phyloP scores from a whole-genome alignment of 2,888 invertebrate genomes.

The Pecten maximus region DNA sequence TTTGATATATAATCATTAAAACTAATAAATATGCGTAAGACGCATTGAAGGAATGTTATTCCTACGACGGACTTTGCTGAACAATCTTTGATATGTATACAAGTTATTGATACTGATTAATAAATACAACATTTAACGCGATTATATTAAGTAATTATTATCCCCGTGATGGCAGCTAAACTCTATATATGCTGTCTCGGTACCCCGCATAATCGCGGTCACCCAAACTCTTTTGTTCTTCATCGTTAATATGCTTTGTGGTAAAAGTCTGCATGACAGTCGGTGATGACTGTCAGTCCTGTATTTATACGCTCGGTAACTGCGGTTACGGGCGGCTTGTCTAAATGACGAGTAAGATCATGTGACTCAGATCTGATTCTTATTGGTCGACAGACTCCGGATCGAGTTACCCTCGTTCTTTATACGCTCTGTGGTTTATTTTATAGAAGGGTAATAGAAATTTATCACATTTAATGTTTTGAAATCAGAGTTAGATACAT shows the following conservation, averaged over 20 bases:
- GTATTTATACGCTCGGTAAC: conserved; percentile 17
- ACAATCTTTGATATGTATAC: too few relatives aligned
- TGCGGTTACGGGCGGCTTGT: not conserved
- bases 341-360: conserved; percentile 10
- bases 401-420: not conserved
- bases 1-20: too few relatives aligned
- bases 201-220: conserved; percentile 22
- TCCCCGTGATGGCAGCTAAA: not conserved
- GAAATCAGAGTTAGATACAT: conserved; percentile 35
- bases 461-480: conserved; percentile 32
- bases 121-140: too few relatives aligned
- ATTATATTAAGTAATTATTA: not conserved
- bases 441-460: conserved; percentile 25
- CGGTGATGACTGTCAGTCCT: not conserved
- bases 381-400: not conserved
- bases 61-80: too few relatives aligned
- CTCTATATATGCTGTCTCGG: not conserved
- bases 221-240: conserved; percentile 4
- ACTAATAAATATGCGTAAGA: too few relatives aligned
- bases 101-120: too few relatives aligned
- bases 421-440: conserved; percentile 6
- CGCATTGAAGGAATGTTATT: too few relatives aligned
- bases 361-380: not conserved
- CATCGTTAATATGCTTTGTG: conserved; percentile 7
- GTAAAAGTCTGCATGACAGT: conserved; percentile 13